These are phyloP conservation scores for Eurystomus gularis DNA, from an alignment of 2,113 vertebrate species.

Conservation along the genomic window DNA sequence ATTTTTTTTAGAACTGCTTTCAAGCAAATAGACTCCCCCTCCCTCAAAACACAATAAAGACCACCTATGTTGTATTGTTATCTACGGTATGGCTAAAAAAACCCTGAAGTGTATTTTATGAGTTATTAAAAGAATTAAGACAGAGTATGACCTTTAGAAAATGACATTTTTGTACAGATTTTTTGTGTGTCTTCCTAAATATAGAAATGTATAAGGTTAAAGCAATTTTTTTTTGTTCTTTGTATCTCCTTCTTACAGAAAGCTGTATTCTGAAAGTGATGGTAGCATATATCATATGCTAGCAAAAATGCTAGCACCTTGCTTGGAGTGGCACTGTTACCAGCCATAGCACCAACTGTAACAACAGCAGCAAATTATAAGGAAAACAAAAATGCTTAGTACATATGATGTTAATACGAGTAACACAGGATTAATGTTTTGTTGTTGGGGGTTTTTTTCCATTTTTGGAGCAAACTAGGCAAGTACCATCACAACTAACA, in stretches of 20 bases:
- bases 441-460: no score
- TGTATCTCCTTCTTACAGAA: neutral
- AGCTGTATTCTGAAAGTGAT: neutral
- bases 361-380: neutral
- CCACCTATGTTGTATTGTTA: neutral
- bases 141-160: neutral
- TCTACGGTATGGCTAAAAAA: neutral
- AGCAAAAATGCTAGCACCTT: neutral
- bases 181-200: neutral
- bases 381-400: neutral
- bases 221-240: neutral
- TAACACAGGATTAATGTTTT: neutral
- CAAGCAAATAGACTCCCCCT: constrained; percentile 19
- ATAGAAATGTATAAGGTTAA: neutral
- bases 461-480: neutral
- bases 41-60: constrained; percentile 22
- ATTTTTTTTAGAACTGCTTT: constrained; percentile 45
- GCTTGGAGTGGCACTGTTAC: neutral
- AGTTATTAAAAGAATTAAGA: neutral
- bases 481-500: neutral
- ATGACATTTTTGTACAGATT: neutral
- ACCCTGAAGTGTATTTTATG: neutral
- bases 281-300: neutral
- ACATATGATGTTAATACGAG: neutral
- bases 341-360: neutral